These are phyloP conservation scores for Elaphurus davidianus DNA, from an alignment of 2,113 vertebrate species.

Conservation along the genomic window DNA sequence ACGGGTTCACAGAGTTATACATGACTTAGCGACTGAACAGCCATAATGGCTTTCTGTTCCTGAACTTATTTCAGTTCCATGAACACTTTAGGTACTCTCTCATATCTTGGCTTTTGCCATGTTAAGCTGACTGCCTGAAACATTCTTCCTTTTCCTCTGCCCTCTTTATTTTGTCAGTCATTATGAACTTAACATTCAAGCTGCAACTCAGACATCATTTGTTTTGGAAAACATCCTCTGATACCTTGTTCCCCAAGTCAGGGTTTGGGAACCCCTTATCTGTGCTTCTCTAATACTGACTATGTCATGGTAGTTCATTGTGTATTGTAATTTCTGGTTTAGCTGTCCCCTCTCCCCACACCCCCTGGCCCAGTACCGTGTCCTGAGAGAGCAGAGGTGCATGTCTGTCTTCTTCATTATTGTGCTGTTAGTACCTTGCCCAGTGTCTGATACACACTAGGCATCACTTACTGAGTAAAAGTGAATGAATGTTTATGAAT, in stretches of 20 bases:
- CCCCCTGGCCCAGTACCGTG: neutral
- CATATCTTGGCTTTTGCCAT: neutral
- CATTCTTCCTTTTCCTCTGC: neutral
- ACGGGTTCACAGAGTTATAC: neutral
- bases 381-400: neutral
- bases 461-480: neutral
- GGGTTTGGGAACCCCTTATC: neutral
- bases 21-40: neutral
- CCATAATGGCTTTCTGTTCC: neutral
- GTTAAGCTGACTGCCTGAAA: neutral
- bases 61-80: neutral
- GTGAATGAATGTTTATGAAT: neutral
- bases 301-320: neutral
- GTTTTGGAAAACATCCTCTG: neutral
- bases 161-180: neutral
- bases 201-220: neutral
- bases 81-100: neutral
- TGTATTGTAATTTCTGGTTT: neutral
- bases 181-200: neutral
- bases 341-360: neutral
- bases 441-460: neutral
- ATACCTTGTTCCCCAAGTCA: neutral
- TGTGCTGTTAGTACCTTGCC: neutral
- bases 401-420: neutral
- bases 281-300: neutral